Evolutionary conservation across 1,140 invertebrate genomes (phyloP).

Genomic region (Brachionus asplanchnoidis): DNA sequence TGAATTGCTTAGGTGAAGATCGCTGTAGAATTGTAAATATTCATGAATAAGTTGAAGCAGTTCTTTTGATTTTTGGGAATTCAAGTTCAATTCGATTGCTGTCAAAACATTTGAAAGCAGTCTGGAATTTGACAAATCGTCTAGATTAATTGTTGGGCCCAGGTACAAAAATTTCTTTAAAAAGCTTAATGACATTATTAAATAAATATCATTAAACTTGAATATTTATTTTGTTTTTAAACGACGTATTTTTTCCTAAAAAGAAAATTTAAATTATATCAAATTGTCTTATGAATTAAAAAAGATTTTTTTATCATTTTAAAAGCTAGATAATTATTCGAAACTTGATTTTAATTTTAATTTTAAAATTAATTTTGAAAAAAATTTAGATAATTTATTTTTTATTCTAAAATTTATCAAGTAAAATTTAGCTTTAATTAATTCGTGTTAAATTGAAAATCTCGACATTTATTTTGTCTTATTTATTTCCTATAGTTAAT

Average conservation of each 20-base stretch:
- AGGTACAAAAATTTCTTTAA: conserved; percentile 14
- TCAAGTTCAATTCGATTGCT: not conserved
- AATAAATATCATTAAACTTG: not conserved
- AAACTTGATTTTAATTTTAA: too few relatives aligned
- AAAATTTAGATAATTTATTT: too few relatives aligned
- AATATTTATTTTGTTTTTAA: not conserved
- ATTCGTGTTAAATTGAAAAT: too few relatives aligned
- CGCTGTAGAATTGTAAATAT: not conserved
- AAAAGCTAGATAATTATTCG: too few relatives aligned
- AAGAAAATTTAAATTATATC: not conserved
- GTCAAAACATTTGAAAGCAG: not conserved
- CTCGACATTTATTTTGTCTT: too few relatives aligned
- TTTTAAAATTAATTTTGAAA: too few relatives aligned
- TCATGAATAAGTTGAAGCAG: not conserved
- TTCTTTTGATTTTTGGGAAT: not conserved
- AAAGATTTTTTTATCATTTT: too few relatives aligned
- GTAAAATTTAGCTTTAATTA: too few relatives aligned
- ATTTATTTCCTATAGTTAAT: too few relatives aligned
- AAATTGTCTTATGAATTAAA: not conserved
- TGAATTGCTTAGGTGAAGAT: not conserved
- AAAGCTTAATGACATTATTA: conserved; percentile 21
- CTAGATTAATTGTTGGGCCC: not conserved
- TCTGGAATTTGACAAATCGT: not conserved
- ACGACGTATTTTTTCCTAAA: not conserved
- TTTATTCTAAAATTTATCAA: too few relatives aligned